Base-by-base conservation (phyloP, 2,113 vertebrate species). In the Abramis brama region DNA sequence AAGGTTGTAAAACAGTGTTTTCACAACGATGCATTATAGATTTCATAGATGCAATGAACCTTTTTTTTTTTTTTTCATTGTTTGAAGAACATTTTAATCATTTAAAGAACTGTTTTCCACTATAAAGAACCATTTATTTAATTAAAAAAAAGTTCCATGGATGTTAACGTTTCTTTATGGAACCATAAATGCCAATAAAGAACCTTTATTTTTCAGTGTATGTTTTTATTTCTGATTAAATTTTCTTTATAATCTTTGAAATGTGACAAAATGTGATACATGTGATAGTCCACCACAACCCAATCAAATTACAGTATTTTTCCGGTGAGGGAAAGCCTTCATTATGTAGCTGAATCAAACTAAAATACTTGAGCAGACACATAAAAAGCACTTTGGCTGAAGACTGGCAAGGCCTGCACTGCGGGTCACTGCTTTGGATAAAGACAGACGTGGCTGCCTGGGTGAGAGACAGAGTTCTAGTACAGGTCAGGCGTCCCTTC, bases 351-450 rank as follows among this genome's bases (percentile, higher is more conserved):
- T 45, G n/a, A 64, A 80, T 64, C 15, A 80, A 64, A 13, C 79
- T 43, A 64, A 43, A 80, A 64, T 27, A 30, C 39, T 64, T 5
- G 1, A 64, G 78, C 59, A 45, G 59, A 62, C 55, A 86, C 55
- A 27, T 47, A 27, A 15, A 75, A 75, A 75, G 12, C 39, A 50
- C 43, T 64, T 80, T 39, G 52, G 52, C 52, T 86, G 23, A 25
- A 79, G 81, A 84, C 59, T 30, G 86, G 62, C 73, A 60, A 75
- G 30, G 70, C 55, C 73, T 90, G 88, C 89, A 92, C 86, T 89
- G 85, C 68, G 86, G 91, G 87, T 93, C 91, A 92, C 89, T 30
- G 83, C 80, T 80, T 45, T 83, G 91, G 91, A 94, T 93, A 88
- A 93, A 93, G 91, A 92, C 89, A 84, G 93, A 92, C 88, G 30